A percentile compares a stretch with the other conserved stretches of the same genome.
Conservation (phyloP, 2,888 invertebrate genomes). For the Platypus cylindrus region DNA sequence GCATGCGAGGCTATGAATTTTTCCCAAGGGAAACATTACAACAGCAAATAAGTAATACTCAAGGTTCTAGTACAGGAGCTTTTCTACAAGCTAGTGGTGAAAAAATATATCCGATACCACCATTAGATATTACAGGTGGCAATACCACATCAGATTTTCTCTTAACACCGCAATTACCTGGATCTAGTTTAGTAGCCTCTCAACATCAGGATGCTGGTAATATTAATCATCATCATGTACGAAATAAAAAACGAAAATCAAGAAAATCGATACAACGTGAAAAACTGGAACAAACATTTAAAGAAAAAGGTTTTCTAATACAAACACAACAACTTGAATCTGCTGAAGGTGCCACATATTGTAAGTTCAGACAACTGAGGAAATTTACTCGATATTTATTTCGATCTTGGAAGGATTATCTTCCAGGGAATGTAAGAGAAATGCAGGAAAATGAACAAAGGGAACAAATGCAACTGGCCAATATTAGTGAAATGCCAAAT, state of each 20-base stretch:
- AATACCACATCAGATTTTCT: slow-evolving; percentile 28
- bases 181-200: slow-evolving; percentile 13
- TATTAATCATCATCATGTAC: slow-evolving; percentile 23
- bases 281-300: slow-evolving; percentile 82
- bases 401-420: slow-evolving; percentile 86
- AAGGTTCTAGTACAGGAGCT: slow-evolving; percentile 40
- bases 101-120: slow-evolving; percentile 34
- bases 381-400: slow-evolving; percentile 87
- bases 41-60: slow-evolving; percentile 43
- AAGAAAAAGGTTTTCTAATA: slow-evolving; percentile 84
- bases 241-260: slow-evolving; percentile 55
- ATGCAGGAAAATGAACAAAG: slow-evolving; percentile 25
- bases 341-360: slow-evolving; percentile 86
- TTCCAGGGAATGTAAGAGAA: slow-evolving; percentile 50
- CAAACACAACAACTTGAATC: slow-evolving; percentile 88
- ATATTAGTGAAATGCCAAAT: slow-evolving; percentile 12
- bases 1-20: slow-evolving; percentile 64
- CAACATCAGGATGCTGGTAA: slow-evolving; percentile 19
- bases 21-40: slow-evolving; percentile 59
- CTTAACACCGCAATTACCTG: slow-evolving; percentile 26
- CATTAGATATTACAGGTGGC: slow-evolving; percentile 27
- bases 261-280: slow-evolving; percentile 74
- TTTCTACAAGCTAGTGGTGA: slow-evolving; percentile 43
- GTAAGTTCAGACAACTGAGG: slow-evolving; percentile 79
- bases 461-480: slow-evolving; percentile 15